phyloP scores from a whole-genome alignment of 1,140 invertebrate species.

The Cyrtorhinus lividipennis region DNA sequence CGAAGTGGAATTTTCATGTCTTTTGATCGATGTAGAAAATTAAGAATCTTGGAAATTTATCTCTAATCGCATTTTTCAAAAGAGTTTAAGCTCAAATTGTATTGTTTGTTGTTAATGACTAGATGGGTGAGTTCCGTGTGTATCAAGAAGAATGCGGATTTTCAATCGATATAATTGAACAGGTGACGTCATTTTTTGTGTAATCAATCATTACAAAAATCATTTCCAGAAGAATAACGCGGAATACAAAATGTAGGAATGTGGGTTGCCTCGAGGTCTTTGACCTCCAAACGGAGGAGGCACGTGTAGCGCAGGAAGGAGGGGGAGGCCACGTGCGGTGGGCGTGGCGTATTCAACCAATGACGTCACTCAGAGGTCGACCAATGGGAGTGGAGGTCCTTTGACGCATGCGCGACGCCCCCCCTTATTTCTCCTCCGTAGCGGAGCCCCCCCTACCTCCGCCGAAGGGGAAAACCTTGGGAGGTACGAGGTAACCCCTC shows the following conservation, averaged over 20 bases:
- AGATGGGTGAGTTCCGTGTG: too few relatives aligned
- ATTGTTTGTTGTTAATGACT: too few relatives aligned
- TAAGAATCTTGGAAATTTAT: too few relatives aligned
- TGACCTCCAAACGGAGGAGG: slow-evolving; percentile 8
- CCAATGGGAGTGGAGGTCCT: slow-evolving; percentile 28
- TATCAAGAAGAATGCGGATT: too few relatives aligned
- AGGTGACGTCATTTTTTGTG: background rate
- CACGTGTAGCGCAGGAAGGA: slow-evolving; percentile 20
- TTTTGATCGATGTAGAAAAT: too few relatives aligned
- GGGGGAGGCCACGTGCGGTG: slow-evolving; percentile 18
- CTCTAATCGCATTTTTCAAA: too few relatives aligned
- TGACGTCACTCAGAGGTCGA: slow-evolving; percentile 26
- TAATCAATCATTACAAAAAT: background rate
- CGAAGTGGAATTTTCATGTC: too few relatives aligned
- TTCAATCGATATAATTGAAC: too few relatives aligned
- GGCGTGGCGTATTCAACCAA: slow-evolving; percentile 7
- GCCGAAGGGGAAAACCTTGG: background rate
- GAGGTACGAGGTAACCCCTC: background rate
- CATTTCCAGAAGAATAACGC: too few relatives aligned
- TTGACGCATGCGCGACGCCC: slow-evolving; percentile 30
- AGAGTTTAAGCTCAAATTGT: too few relatives aligned
- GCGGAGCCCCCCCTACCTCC: slow-evolving; percentile 23
- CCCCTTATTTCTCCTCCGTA: slow-evolving; percentile 30
- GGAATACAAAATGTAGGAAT: slow-evolving; percentile 1
- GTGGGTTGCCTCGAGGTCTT: slow-evolving; percentile 5